Evolutionary conservation across 2,888 invertebrate genomes (phyloP), one percentile per base, ranked within the genome.

Genomic region (Actias luna): DNA sequence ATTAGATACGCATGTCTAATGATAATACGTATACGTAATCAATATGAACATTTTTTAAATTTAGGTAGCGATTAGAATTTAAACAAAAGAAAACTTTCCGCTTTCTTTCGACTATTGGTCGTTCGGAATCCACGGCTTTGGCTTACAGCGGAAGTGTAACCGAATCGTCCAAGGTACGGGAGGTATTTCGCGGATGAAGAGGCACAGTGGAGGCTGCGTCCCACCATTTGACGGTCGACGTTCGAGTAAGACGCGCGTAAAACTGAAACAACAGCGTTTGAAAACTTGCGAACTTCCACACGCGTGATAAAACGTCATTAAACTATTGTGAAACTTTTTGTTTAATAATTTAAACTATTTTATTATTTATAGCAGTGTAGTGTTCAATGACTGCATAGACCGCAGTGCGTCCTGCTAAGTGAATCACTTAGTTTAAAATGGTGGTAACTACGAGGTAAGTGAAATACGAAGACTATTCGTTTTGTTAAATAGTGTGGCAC

Each of bases 391-490:
- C 55, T 29, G 55, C 27, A 14, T 55, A 29, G 29, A 29, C 8
- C n/a, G 14, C 8, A 27, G 27, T 55, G 55, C 16, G 29, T 29
- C 27, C 29, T 29, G n/a, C 55, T n/a, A 29, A 55, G 55, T 55
- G 55, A 55, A 7, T 55, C 52, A 29, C 61, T 57, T 58, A 31
- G 61, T 85, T 83, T 80, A 92, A 88, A 87, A 92, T 92, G 92
- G 81, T 88, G 83, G 75, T 85, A 75, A 87, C 76, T 82, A 67
- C 83, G 73, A 89, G 88, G 92, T 92, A 82, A 89, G 88, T 85
- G 78, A 77, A 76, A 74, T 83, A 77, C 70, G 72, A 69, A 72
- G 70, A 18, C 27, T 61, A 25, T 36, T 27, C 10, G 10, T 55
- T 36, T 57, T 57, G 25, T 1, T 55, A 55, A 55, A 55, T 29